A percentile compares a stretch with the other conserved stretches of the same genome.
These are phyloP conservation scores for Xenopus laevis DNA, from an alignment of 2,113 vertebrate species.

Conservation along the genomic window DNA sequence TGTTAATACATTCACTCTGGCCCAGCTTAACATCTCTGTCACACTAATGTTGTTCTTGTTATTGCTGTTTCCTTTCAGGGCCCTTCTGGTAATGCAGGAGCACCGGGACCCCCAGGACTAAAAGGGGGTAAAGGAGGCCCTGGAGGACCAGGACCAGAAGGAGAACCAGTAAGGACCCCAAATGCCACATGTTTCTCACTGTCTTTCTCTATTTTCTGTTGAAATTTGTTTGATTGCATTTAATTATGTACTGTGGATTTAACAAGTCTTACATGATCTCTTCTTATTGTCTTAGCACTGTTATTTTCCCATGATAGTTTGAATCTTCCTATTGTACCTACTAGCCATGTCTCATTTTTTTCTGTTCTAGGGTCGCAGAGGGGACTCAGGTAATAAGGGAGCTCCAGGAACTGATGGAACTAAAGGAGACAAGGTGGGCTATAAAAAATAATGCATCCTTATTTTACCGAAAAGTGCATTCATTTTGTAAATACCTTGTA, in stretches of 20 bases:
- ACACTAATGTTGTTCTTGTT: fast-evolving
- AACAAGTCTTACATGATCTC: too few relatives aligned
- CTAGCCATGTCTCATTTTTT: too few relatives aligned
- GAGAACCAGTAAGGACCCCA: slow-evolving; percentile 66
- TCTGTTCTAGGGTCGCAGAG: slow-evolving; percentile 67
- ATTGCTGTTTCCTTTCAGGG: slow-evolving; percentile 43
- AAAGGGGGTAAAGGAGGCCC: slow-evolving; percentile 63
- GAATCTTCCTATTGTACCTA: too few relatives aligned
- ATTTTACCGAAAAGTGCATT: too few relatives aligned
- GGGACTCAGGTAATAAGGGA: slow-evolving; percentile 69
- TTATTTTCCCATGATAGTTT: too few relatives aligned
- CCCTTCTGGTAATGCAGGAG: slow-evolving; percentile 63
- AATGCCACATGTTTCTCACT: not conserved
- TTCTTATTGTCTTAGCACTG: too few relatives aligned
- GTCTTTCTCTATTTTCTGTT: not conserved
- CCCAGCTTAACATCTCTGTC: not conserved
- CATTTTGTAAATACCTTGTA: too few relatives aligned
- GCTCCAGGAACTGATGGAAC: slow-evolving; percentile 57
- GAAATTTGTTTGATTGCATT: too few relatives aligned
- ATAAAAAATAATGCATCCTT: not conserved
- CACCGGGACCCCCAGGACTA: slow-evolving; percentile 61
- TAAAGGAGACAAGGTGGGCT: slow-evolving; percentile 68
- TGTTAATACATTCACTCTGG: too few relatives aligned
- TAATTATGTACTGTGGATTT: too few relatives aligned
- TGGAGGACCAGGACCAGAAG: slow-evolving; percentile 65